phyloP scores from a whole-genome alignment of 2,797 vertebrate genomes.

The Percopsis omiscomaycus region DNA sequence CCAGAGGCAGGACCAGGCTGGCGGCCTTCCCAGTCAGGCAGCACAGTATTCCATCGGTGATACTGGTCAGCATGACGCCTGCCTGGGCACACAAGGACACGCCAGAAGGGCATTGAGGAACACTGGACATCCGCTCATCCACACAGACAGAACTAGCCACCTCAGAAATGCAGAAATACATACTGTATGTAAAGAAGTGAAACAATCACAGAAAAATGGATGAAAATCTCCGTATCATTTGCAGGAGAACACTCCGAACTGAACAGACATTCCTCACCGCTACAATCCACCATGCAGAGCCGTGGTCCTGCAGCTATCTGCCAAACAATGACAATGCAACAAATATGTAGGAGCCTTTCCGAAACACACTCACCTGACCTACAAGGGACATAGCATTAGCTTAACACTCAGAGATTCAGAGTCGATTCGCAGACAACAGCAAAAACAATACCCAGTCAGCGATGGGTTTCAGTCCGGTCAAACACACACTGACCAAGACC shows the following conservation, averaged over 20 bases:
- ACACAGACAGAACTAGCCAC: background rate
- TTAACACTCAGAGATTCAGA: conserved; percentile 16
- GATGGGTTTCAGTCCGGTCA: conserved; percentile 30
- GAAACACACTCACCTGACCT: conserved; percentile 40
- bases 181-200: too few species aligned
- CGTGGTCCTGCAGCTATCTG: background rate
- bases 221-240: too few species aligned
- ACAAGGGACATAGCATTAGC: conserved; percentile 10
- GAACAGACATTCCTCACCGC: background rate
- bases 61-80: conserved; percentile 88
- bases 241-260: too few species aligned
- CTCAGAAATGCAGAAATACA: too few species aligned
- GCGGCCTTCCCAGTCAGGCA: conserved; percentile 89
- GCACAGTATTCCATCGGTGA: conserved; percentile 91
- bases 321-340: too few species aligned
- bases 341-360: background rate
- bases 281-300: conserved; percentile 5
- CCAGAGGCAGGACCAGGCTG: conserved; percentile 86
- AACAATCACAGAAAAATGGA: too few species aligned
- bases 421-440: conserved; percentile 6
- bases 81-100: conserved; percentile 41
- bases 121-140: background rate
- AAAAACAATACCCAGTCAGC: conserved; percentile 14
- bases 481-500: conserved; percentile 30
- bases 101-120: conserved; percentile 2